Evolutionary conservation across 2,888 invertebrate genomes (phyloP).

Genomic region (Muschampia staudingeri): DNA sequence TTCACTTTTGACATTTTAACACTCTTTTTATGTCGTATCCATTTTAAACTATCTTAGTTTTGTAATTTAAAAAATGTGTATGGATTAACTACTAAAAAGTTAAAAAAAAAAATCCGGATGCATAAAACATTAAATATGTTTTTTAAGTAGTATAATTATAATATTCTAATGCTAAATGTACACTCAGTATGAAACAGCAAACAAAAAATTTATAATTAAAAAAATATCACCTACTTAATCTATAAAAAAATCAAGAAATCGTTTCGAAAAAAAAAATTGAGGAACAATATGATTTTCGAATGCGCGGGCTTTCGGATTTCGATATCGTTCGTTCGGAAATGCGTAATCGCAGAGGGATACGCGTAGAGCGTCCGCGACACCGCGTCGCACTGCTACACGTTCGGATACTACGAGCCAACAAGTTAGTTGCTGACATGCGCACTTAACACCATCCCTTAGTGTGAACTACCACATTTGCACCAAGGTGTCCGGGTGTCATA

Average conservation of each 20-base stretch:
- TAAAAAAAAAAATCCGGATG: neutral
- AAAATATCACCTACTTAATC: neutral
- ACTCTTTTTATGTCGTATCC: slow-evolving; percentile 73
- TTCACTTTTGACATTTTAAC: slow-evolving; percentile 84
- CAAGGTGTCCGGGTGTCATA: slow-evolving; percentile 50
- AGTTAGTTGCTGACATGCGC: slow-evolving; percentile 89
- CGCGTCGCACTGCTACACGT: slow-evolving; percentile 88
- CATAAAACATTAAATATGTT: too few species aligned
- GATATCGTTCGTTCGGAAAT: slow-evolving; percentile 71
- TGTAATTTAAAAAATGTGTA: slow-evolving; percentile 23
- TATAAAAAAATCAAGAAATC: slow-evolving; percentile 21
- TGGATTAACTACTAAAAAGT: too few species aligned
- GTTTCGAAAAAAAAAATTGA: slow-evolving; percentile 27
- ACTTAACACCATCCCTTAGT: slow-evolving; percentile 75
- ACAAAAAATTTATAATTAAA: neutral
- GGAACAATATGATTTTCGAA: slow-evolving; percentile 23
- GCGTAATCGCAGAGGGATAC: slow-evolving; percentile 70
- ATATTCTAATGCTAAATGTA: too few species aligned
- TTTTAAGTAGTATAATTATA: too few species aligned
- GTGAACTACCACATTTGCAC: slow-evolving; percentile 51
- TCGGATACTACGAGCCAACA: slow-evolving; percentile 80
- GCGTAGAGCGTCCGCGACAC: slow-evolving; percentile 79
- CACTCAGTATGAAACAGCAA: slow-evolving; percentile 28
- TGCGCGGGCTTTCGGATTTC: slow-evolving; percentile 64
- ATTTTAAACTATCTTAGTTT: slow-evolving; percentile 64